phyloP scores from a whole-genome alignment of 2,888 invertebrate species.

The Stenolophus ochropezus region DNA sequence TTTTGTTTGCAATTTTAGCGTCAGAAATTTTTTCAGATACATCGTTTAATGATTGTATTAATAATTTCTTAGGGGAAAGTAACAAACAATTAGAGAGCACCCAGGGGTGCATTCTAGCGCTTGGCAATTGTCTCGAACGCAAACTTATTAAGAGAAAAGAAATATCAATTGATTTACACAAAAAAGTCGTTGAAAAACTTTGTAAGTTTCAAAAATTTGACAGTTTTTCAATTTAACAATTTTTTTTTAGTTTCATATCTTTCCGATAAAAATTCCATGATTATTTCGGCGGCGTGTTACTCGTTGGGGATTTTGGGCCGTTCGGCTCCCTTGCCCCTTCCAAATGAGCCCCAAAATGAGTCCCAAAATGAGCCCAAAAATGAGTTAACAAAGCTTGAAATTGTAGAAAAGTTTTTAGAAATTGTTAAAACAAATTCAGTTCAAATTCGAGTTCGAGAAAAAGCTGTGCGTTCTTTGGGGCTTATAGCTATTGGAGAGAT shows the following conservation, averaged over 20 bases:
- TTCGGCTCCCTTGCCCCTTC: slow-evolving; percentile 80
- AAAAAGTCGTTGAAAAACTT: too few species aligned
- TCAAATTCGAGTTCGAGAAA: slow-evolving; percentile 84
- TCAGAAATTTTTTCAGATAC: slow-evolving; percentile 68
- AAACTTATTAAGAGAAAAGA: slow-evolving; percentile 74
- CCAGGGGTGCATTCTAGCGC: slow-evolving; percentile 85
- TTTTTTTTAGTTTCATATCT: background rate
- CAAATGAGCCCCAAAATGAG: slow-evolving; percentile 60
- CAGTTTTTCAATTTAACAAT: background rate
- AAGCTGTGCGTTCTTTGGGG: slow-evolving; percentile 85
- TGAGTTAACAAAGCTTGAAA: slow-evolving; percentile 79
- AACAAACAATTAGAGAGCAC: slow-evolving; percentile 83
- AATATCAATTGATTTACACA: too few species aligned
- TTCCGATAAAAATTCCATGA: slow-evolving; percentile 77
- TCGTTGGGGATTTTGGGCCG: slow-evolving; percentile 85
- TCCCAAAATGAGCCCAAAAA: background rate
- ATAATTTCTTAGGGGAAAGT: slow-evolving; percentile 69
- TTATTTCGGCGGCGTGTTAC: slow-evolving; percentile 82
- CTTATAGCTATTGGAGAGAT: slow-evolving; percentile 89
- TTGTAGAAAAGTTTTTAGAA: slow-evolving; percentile 82
- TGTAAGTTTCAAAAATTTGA: background rate
- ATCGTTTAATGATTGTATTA: too few species aligned
- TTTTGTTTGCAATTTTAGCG: slow-evolving; percentile 80
- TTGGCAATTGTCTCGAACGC: slow-evolving; percentile 83
- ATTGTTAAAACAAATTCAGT: slow-evolving; percentile 83